These are phyloP conservation scores for Hydriomena furcata DNA, from an alignment of 2,888 invertebrate genomes.

Conservation along the genomic window DNA sequence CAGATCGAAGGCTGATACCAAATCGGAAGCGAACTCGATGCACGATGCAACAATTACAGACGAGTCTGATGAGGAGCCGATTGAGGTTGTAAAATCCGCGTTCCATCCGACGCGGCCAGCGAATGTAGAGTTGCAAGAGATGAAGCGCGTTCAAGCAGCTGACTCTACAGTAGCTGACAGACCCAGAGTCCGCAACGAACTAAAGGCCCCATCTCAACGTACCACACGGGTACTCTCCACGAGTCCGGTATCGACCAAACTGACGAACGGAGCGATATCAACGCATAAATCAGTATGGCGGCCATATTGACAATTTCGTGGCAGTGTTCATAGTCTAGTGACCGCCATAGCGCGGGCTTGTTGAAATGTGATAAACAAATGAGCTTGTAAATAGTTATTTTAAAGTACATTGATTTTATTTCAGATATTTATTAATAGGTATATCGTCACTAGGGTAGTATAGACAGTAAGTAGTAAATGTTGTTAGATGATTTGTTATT, in stretches of 20 bases:
- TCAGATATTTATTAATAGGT: conserved; percentile 70
- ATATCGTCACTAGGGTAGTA: conserved; percentile 52
- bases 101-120: conserved; percentile 87
- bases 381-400: conserved; percentile 80
- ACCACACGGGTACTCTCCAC: conserved; percentile 69
- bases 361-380: conserved; percentile 80
- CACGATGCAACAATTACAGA: conserved; percentile 85
- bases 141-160: conserved; percentile 81
- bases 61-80: conserved; percentile 88
- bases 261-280: conserved; percentile 79
- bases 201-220: conserved; percentile 85
- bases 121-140: conserved; percentile 81
- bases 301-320: conserved; percentile 84
- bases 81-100: conserved; percentile 90
- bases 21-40: conserved; percentile 85
- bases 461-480: conserved; percentile 52
- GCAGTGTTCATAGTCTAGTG: conserved; percentile 48
- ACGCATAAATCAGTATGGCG: conserved; percentile 89
- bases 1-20: conserved; percentile 80
- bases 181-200: conserved; percentile 73
- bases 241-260: conserved; percentile 84
- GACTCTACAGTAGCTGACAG: conserved; percentile 84
- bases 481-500: conserved; percentile 62
- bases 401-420: conserved; percentile 59
- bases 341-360: conserved; percentile 53